Conservation (phyloP, 1,140 invertebrate genomes). For the Drosophila funebris region DNA sequence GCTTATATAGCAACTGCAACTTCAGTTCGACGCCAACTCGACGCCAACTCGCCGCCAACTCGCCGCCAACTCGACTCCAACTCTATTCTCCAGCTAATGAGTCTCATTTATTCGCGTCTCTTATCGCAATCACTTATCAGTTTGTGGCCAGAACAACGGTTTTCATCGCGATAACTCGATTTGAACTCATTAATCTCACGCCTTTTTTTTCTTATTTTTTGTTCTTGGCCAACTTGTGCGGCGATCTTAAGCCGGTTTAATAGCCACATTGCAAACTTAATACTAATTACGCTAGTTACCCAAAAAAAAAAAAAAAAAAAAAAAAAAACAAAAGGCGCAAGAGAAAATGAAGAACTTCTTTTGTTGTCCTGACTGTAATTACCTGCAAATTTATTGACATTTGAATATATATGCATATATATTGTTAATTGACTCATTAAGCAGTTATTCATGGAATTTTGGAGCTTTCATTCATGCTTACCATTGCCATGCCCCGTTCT, state of each 20-base stretch:
- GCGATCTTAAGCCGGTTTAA: constrained; percentile 7
- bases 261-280: not conserved
- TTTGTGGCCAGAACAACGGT: constrained; percentile 22
- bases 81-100: constrained; percentile 41
- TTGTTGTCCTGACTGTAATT: not conserved
- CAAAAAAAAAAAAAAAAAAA: not conserved
- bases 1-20: constrained; percentile 43
- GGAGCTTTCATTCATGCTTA: not conserved
- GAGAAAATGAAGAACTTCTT: not conserved
- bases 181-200: constrained; percentile 58
- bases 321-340: not conserved
- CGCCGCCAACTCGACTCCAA: too few relatives aligned
- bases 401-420: not conserved
- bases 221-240: constrained; percentile 41
- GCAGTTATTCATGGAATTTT: not conserved
- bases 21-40: too few relatives aligned
- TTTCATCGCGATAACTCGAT: constrained; percentile 59
- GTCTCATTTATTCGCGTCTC: constrained; percentile 44
- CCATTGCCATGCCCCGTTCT: too few relatives aligned
- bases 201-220: too few relatives aligned
- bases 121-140: constrained; percentile 60
- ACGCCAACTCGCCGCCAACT: too few relatives aligned
- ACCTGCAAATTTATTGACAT: not conserved
- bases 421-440: not conserved
- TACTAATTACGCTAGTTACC: constrained; percentile 15